phyloP scores from a whole-genome alignment of 2,113 vertebrate genomes.

The Mustelus asterias region DNA sequence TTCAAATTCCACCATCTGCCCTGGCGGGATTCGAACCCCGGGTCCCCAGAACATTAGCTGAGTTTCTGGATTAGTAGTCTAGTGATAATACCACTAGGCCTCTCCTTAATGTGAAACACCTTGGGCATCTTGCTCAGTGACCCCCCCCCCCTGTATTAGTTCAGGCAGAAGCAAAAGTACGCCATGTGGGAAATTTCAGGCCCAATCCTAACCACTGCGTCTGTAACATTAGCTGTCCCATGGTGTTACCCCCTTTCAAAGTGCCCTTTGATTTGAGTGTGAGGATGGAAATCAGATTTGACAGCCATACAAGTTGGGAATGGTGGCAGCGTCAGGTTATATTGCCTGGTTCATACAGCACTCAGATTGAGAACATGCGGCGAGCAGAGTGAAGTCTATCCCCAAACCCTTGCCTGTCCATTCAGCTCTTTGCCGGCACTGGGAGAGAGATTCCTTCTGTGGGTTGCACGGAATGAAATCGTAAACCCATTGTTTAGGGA shows the following conservation, averaged over 20 bases:
- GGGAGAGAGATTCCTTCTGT: not conserved
- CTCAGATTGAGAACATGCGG: not conserved
- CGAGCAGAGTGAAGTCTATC: not conserved
- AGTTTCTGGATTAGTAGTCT: too few relatives aligned
- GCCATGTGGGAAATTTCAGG: not conserved
- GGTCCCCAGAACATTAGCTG: too few relatives aligned
- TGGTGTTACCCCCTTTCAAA: not conserved
- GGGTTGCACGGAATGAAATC: not conserved
- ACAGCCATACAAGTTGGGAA: not conserved
- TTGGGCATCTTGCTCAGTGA: not conserved
- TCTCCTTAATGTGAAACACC: constrained; percentile 2
- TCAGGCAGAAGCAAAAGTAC: not conserved
- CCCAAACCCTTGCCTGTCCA: not conserved
- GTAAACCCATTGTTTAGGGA: not conserved
- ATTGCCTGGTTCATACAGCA: not conserved
- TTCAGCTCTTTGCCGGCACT: not conserved
- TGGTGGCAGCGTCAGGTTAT: not conserved
- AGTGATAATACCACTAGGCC: too few relatives aligned
- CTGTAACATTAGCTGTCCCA: not conserved
- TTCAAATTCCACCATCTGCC: too few relatives aligned
- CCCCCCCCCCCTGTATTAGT: not conserved
- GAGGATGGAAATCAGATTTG: not conserved
- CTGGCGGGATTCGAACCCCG: too few relatives aligned
- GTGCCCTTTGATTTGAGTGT: not conserved
- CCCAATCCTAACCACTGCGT: not conserved